A percentile compares a stretch with the other conserved stretches of the same genome.
These are phyloP conservation scores for Geotrypetes seraphini DNA, from an alignment of 2,797 vertebrate species.

Conservation along the genomic window DNA sequence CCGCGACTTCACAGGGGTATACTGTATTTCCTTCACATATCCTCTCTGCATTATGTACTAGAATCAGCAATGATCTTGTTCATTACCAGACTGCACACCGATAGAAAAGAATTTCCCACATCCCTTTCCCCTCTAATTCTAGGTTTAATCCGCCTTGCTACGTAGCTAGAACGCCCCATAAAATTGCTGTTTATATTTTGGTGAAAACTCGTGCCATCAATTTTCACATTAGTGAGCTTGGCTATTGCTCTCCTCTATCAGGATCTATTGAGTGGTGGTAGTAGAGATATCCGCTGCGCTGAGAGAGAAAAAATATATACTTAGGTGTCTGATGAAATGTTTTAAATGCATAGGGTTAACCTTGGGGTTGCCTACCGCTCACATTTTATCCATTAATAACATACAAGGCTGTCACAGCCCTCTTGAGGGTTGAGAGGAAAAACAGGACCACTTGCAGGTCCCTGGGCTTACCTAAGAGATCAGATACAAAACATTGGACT, in stretches of 20 bases:
- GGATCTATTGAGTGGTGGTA: conserved; percentile 48
- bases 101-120: conserved; percentile 27
- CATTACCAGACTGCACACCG: conserved; percentile 6
- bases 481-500: conserved; percentile 33
- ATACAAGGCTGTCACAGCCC: conserved; percentile 51
- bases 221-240: conserved; percentile 50
- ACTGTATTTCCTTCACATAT: no score
- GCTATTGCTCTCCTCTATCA: conserved; percentile 40
- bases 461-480: conserved; percentile 47
- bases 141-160: conserved; percentile 26
- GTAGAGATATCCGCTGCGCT: conserved; percentile 46
- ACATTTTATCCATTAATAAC: conserved; percentile 74
- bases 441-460: conserved; percentile 47
- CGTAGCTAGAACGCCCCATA: no score
- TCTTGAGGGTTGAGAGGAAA: conserved; percentile 53
- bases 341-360: conserved; percentile 75
- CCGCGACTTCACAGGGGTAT: no score
- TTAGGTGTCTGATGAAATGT: conserved; percentile 67
- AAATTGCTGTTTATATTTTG: conserved; percentile 53
- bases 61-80: conserved; percentile 22
- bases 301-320: conserved; percentile 49
- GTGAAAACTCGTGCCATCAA: conserved; percentile 50
- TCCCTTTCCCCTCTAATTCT: conserved; percentile 33
- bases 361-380: conserved; percentile 62
- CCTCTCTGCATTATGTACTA: no score